Conservation (phyloP, 2,113 vertebrate species). For the Hypocryptadius cinnamomeus region DNA sequence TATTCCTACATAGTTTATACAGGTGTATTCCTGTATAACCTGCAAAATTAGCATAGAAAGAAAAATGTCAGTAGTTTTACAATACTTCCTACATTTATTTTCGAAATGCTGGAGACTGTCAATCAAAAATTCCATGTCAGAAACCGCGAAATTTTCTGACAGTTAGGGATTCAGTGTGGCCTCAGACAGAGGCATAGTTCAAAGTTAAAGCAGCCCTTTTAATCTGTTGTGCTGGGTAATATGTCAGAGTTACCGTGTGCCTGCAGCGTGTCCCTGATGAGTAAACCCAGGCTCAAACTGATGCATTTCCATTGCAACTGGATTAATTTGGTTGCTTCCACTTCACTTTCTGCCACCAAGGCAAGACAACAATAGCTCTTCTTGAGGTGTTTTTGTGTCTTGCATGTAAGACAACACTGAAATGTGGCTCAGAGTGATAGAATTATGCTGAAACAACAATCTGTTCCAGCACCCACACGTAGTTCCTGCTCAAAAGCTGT, state of each 20-base stretch:
- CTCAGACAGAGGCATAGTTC: not conserved
- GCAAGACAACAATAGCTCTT: not conserved
- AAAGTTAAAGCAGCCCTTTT: not conserved
- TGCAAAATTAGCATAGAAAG: not conserved
- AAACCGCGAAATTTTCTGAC: not conserved
- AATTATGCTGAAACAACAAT: not conserved
- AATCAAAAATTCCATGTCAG: not conserved
- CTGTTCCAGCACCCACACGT: not conserved
- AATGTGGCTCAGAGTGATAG: not conserved
- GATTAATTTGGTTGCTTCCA: not conserved
- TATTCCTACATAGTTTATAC: not conserved
- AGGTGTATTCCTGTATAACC: not conserved
- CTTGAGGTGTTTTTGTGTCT: not conserved
- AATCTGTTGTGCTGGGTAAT: rapidly evolving
- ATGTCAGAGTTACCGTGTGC: not conserved
- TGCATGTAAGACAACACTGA: not conserved
- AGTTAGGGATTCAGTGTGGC: not conserved
- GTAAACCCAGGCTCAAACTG: not conserved
- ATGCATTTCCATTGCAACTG: not conserved
- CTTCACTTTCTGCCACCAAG: not conserved
- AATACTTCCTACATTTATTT: not conserved
- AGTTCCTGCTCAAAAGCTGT: not conserved
- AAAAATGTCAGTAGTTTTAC: not conserved
- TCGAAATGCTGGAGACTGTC: not conserved
- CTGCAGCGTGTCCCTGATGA: not conserved